Evolutionary conservation across 2,888 invertebrate genomes (phyloP), one percentile per base, ranked within the genome.

Genomic region (Magallana nippona): DNA sequence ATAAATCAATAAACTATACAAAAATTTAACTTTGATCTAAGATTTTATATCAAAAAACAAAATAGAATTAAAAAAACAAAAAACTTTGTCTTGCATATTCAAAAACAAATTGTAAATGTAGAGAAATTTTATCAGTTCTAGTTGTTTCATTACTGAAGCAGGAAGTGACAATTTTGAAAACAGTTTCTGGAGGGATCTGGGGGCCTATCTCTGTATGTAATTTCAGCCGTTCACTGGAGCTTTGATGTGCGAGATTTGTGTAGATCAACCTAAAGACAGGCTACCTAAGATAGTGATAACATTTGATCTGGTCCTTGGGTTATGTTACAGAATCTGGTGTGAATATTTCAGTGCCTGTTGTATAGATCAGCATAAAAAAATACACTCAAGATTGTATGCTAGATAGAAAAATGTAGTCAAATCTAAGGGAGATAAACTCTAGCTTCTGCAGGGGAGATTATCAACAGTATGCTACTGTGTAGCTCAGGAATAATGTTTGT

Each of bases 301-400:
- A 71, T 71, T 71, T 71, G 71, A 71, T 71, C 71, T 71, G 71
- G 71, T 71, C 71, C 71, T 15, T 15, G 71, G 71, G 71, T 71
- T 71, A 71, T 71, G 71, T 71, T 71, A 71, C 71, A 71, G 27
- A 32, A 27, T 60, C n/a, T 60, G 60, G n/a, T 60, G 60, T 60
- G 60, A 60, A 60, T 19, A 17, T 27, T 71, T 71, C 32, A 32
- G 27, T 71, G 27, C 32, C 22, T 71, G 71, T 71, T 71, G 22
- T 71, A 71, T 71, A 71, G 32, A 71, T 71, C 71, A 71, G 27
- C 71, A 71, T 71, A 71, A 27, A 71, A 22, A 71, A 27, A 32
- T 27, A 27, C 22, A 27, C 71, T 71, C 27, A 15, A 71, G 71
- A 71, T 27, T 71, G 19, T 63, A 27, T 22, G 63, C 13, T 63